These are phyloP conservation scores for Ophioninae sp. DNA, from an alignment of 2,888 invertebrate species.

Conservation along the genomic window DNA sequence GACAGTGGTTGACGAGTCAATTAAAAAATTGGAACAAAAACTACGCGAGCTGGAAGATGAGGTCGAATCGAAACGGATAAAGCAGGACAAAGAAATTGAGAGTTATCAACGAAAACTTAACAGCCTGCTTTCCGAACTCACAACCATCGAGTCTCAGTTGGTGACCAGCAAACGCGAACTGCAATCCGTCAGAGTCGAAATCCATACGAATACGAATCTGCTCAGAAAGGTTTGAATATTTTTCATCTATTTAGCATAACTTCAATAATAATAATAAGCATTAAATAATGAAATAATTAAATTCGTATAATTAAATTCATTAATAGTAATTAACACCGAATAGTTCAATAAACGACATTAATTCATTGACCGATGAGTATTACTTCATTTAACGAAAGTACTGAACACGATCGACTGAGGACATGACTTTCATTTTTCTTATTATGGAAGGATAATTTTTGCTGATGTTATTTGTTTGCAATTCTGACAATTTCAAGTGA, in stretches of 20 bases:
- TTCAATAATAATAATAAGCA: no score
- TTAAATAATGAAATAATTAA: no score
- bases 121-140: slow-evolving; percentile 82
- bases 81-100: slow-evolving; percentile 81
- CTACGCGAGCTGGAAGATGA: slow-evolving; percentile 69
- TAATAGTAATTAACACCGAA: no score
- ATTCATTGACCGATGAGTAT: no score
- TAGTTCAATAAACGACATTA: no score
- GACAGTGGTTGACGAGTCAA: slow-evolving; percentile 39
- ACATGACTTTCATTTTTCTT: no score
- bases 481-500: not conserved
- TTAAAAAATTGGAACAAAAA: slow-evolving; percentile 65
- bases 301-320: no score
- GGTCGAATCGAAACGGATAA: slow-evolving; percentile 68
- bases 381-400: no score
- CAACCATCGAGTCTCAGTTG: slow-evolving; percentile 86
- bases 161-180: slow-evolving; percentile 83
- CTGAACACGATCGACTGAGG: no score
- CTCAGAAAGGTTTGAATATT: slow-evolving; percentile 76
- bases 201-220: slow-evolving; percentile 81
- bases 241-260: not conserved
- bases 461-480: no score
- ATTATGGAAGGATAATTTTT: no score
- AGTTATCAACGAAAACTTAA: slow-evolving; percentile 83
- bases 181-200: slow-evolving; percentile 83